Conservation (phyloP, 64 coral and sea anemone species). For the Acropora tenuis region DNA sequence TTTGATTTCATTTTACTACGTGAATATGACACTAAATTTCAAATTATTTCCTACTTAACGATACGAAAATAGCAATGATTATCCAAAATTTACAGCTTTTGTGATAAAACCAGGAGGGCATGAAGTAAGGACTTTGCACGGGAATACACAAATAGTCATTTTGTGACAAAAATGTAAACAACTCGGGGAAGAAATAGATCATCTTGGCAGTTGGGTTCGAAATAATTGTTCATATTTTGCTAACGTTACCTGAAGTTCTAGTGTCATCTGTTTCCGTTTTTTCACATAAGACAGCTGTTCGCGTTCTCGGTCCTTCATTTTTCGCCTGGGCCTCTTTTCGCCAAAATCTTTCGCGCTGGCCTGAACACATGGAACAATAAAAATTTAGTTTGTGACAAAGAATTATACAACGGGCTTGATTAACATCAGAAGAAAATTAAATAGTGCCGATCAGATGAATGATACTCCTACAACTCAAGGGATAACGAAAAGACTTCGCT, state of each 20-base stretch:
- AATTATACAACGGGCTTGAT: not conserved
- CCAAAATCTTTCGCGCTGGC: conserved; percentile 34
- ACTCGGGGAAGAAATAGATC: not conserved
- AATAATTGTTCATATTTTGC: not conserved
- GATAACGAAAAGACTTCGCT: not conserved
- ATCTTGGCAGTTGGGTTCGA: not conserved
- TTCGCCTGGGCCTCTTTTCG: conserved; percentile 51
- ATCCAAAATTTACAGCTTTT: too few species aligned
- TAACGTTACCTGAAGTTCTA: conserved; percentile 25
- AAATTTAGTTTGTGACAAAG: not conserved
- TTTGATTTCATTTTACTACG: too few species aligned
- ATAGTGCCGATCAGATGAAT: not conserved
- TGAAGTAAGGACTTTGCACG: not conserved
- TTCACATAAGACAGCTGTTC: conserved; percentile 15
- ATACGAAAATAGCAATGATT: too few species aligned
- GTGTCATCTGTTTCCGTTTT: conserved; percentile 25
- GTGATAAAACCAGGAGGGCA: not conserved
- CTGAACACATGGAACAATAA: not conserved
- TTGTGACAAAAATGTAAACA: not conserved
- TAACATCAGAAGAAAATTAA: not conserved
- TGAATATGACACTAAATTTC: too few species aligned
- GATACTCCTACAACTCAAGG: not conserved
- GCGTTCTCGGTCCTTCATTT: conserved; percentile 63
- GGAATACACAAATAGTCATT: not conserved
- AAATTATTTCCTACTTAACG: too few species aligned